Evolutionary conservation across 2,797 vertebrate genomes (phyloP), one percentile per base, ranked within the genome.

Genomic region (Chloroceryle amazona): DNA sequence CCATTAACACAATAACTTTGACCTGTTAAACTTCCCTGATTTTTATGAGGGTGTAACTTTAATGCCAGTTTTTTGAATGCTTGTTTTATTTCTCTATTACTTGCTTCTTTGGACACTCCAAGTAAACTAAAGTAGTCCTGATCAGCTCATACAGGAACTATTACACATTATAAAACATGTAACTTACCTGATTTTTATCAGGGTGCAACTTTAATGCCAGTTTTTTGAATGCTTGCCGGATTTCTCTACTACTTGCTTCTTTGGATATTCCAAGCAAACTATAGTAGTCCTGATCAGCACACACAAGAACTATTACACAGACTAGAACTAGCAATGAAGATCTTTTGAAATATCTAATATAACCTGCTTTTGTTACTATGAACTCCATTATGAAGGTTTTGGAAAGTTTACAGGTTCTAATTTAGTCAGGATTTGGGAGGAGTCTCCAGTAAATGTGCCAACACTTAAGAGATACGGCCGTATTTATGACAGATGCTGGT

Each of bases 31-130:
- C 98, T 96, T 96, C 99, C 99, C 22, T 99, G 99, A 96, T 99
- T 99, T 97, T 99, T 99, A 97, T 99, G 99, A 17, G 99, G 99
- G 97, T 99, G 99, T 97, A 99, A 98, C 70, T 99, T 99, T 49
- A 99, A 98, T 7, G 99, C 99, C 83, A 99, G 97, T 97, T 99
- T 99, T 98, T 99, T 99, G 94, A 99, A 99, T 14, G 99, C 99
- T 83, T 99, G 99, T 67, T 99, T 97, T 82, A 99, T 99, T 98
- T 99, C 99, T 96, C 99, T 98, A 67, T 98, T 99, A 31, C 98
- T 99, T 26, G 99, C 99, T 86, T 99, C 99, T 98, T 98, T 99
- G 84, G 98, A 98, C 65, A 99, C 98, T 84, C 98, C 99, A 86
- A 99, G 98, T 92, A 99, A 98, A 67, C 98, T 97, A 81, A 99